Evolutionary conservation across 1,140 invertebrate genomes (phyloP).

Genomic region (Tetramorium alpestre): DNA sequence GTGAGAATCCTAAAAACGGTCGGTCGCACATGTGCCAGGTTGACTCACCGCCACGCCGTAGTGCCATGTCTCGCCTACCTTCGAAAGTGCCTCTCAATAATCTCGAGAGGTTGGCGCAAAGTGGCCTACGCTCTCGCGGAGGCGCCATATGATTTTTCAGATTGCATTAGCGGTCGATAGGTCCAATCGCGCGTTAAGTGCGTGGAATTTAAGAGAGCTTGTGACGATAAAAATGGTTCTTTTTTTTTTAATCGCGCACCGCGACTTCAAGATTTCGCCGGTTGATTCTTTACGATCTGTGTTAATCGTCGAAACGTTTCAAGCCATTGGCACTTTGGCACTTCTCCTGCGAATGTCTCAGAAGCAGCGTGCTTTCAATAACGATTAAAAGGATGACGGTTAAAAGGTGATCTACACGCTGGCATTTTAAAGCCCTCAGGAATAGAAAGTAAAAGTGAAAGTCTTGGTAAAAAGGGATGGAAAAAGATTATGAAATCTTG

Average conservation of each 20-base stretch:
- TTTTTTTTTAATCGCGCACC: constrained; percentile 9
- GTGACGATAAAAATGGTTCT: constrained; percentile 17
- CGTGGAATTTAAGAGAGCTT: background rate
- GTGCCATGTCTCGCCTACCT: constrained; percentile 26
- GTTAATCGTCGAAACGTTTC: constrained; percentile 56
- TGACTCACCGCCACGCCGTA: constrained; percentile 27
- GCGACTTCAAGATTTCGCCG: background rate
- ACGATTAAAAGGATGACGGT: background rate
- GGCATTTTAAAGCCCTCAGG: background rate
- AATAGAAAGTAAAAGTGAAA: background rate
- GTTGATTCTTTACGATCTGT: constrained; percentile 57
- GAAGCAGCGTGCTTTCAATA: constrained; percentile 2
- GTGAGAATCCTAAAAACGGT: constrained; percentile 36
- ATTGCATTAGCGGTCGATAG: constrained; percentile 13
- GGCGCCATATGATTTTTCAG: constrained; percentile 34
- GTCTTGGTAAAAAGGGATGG: background rate
- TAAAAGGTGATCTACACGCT: no score
- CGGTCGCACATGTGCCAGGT: constrained; percentile 29
- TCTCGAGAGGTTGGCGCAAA: constrained; percentile 37
- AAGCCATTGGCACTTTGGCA: constrained; percentile 1
- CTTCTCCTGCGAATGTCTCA: constrained; percentile 42
- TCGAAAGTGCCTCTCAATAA: constrained; percentile 60
- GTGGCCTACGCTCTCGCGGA: constrained; percentile 31
- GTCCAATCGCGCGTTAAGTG: constrained; percentile 36
- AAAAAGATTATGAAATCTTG: background rate